Conservation (phyloP, 1,140 invertebrate genomes). For the Pseudomyrmex sp. region DNA sequence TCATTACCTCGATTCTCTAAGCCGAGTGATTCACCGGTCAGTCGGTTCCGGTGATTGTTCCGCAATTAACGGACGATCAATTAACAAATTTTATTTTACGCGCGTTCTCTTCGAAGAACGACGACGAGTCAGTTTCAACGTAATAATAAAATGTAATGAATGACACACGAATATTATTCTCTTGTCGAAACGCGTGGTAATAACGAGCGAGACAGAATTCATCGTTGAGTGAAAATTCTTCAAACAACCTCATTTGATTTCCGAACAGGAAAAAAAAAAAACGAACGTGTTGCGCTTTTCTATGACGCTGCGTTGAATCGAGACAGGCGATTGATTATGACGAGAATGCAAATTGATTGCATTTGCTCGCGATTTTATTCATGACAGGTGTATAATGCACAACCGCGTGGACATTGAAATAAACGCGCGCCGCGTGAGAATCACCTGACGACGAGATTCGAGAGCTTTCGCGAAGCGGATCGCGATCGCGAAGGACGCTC, state of each 20-base stretch:
- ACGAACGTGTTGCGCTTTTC: too few species aligned
- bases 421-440: not conserved
- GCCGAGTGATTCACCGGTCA: not conserved
- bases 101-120: not conserved
- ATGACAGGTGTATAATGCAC: not conserved
- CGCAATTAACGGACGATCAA: slow-evolving; percentile 1
- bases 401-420: not conserved
- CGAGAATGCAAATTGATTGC: not conserved
- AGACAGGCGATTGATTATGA: slow-evolving; percentile 20
- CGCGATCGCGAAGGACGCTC: slow-evolving; percentile 41
- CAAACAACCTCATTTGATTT: too few species aligned
- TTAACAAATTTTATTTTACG: slow-evolving; percentile 29
- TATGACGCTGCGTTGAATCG: not conserved
- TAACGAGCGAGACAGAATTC: too few species aligned
- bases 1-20: slow-evolving; percentile 47
- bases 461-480: not conserved
- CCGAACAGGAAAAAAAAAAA: too few species aligned
- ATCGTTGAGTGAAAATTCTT: too few species aligned
- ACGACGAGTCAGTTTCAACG: too few species aligned
- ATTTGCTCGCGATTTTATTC: slow-evolving; percentile 15
- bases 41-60: slow-evolving; percentile 32
- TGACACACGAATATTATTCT: too few species aligned
- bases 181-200: too few species aligned
- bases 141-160: too few species aligned
- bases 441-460: too few species aligned